Evolutionary conservation across 2,113 vertebrate species (phyloP), one percentile per base, ranked within the genome.

Genomic region (Charina bottae): DNA sequence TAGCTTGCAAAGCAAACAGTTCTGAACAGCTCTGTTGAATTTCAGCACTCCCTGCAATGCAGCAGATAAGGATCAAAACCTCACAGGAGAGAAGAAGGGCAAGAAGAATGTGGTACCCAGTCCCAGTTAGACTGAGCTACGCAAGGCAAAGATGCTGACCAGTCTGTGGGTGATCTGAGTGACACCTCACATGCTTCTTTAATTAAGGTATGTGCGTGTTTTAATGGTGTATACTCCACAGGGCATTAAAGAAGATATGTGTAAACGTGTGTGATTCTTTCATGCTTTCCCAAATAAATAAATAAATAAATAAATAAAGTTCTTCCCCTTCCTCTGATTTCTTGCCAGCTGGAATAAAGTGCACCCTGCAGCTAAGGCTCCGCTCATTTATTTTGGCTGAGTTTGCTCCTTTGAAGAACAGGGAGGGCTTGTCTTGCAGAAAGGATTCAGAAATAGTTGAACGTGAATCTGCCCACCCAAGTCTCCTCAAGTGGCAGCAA

Each of bases 161-260:
- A 91, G 5, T 11, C 2, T 2, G 0, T 0, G 72, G n/a, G 8
- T 46, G 0, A 0, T 90, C 55, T 2, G 8, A 55, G 54, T 2
- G 0, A 28, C 9, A 72, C 37, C 58, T 89, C n/a, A 4, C 59
- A 85, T 23, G 4, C 53, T 56, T n/a, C 33, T 53, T 46, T 90
- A 60, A 7, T 58, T 42, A 0, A 0, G 0, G 28, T 56, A 49
- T 64, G 1, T 9, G 28, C 46, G 3, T 24, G 33, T 42, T 78
- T 42, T 78, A 78, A 78, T 17, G n/a, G 28, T 33, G n/a, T 21
- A 60, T 0, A 0, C 0, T 37, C 1, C 55, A n/a, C 3, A 83
- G 54, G 6, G 89, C 64, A 17, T 0, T 1, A 1, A 64, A 23
- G 1, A 33, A 84, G 10, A 46, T 88, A 13, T 7, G 1, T 9